phyloP scores from a whole-genome alignment of 1,140 invertebrate genomes.

The Panagrolaimus sp. region DNA sequence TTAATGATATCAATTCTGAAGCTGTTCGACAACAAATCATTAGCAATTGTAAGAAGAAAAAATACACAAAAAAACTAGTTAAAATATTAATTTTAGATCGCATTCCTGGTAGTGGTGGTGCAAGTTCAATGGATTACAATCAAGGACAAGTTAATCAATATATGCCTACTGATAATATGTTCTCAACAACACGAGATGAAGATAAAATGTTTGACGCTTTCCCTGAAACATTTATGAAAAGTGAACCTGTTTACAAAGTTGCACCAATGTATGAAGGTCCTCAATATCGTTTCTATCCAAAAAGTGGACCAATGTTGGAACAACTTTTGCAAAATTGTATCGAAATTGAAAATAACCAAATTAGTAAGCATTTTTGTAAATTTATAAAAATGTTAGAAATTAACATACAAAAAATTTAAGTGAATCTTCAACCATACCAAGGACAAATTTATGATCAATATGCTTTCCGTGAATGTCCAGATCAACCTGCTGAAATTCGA shows the following conservation, averaged over 20 bases:
- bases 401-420: slow-evolving; percentile 27
- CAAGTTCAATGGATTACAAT: slow-evolving; percentile 43
- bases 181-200: slow-evolving; percentile 55
- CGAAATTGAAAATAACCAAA: slow-evolving; percentile 28
- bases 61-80: background rate
- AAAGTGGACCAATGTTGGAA: slow-evolving; percentile 32
- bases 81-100: slow-evolving; percentile 28
- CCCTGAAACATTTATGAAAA: slow-evolving; percentile 51
- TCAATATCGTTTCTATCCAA: slow-evolving; percentile 42
- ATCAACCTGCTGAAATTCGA: slow-evolving; percentile 54
- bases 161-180: slow-evolving; percentile 54
- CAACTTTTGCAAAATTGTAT: slow-evolving; percentile 42
- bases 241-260: slow-evolving; percentile 55
- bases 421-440: slow-evolving; percentile 43
- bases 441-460: slow-evolving; percentile 46
- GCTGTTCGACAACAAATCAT: slow-evolving; percentile 46
- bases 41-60: slow-evolving; percentile 35
- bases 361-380: background rate
- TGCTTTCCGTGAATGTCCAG: slow-evolving; percentile 49
- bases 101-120: slow-evolving; percentile 42
- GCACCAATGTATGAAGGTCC: slow-evolving; percentile 46
- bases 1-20: slow-evolving; percentile 50
- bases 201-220: slow-evolving; percentile 60
- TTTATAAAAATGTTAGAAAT: slow-evolving; percentile 1
- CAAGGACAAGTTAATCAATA: slow-evolving; percentile 42